Percentiles rank a stretch among this genome's conserved stretches.
Conservation (phyloP, 2,113 vertebrate genomes). For the Brachyhypopomus occidentalis region DNA sequence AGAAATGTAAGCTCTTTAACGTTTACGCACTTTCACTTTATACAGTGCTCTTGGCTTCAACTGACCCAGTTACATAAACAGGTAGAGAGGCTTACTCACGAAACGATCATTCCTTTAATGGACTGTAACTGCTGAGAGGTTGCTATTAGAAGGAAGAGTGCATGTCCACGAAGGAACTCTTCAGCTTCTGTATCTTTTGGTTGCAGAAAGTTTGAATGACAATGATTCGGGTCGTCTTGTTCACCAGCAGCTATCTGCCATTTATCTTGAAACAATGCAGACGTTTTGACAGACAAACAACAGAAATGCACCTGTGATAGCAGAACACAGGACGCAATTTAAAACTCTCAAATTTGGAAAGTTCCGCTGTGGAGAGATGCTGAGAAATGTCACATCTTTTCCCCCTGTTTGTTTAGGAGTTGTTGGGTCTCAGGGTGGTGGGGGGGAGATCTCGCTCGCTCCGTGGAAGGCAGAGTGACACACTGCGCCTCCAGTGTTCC, state of each 20-base stretch:
- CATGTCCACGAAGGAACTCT: slow-evolving; percentile 17
- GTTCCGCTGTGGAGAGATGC: not conserved
- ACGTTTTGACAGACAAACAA: not conserved
- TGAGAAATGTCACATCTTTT: slow-evolving; percentile 33
- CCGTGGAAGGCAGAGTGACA: slow-evolving; percentile 15
- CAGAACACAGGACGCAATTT: slow-evolving; percentile 1
- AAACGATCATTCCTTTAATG: slow-evolving; percentile 30
- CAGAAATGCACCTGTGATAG: not conserved
- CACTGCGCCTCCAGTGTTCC: slow-evolving; percentile 40
- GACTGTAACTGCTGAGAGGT: slow-evolving; percentile 25
- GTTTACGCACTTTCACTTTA: slow-evolving; percentile 29
- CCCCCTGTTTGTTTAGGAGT: not conserved
- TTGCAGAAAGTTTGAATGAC: not conserved
- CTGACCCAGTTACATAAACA: slow-evolving; percentile 44
- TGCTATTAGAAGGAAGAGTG: slow-evolving; percentile 25
- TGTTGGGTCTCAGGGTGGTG: slow-evolving; percentile 10
- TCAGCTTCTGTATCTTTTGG: not conserved
- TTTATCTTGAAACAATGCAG: not conserved
- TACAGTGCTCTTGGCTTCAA: not conserved
- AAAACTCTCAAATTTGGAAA: slow-evolving; percentile 19
- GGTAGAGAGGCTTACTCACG: slow-evolving; percentile 18
- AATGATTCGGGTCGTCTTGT: not conserved
- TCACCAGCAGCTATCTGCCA: not conserved
- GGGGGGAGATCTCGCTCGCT: slow-evolving; percentile 31
- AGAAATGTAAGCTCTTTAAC: slow-evolving; percentile 35